A percentile compares a stretch with the other conserved stretches of the same genome.
Evolutionary conservation across 2,113 vertebrate species (phyloP).

Genomic region (Oncorhynchus masou): DNA sequence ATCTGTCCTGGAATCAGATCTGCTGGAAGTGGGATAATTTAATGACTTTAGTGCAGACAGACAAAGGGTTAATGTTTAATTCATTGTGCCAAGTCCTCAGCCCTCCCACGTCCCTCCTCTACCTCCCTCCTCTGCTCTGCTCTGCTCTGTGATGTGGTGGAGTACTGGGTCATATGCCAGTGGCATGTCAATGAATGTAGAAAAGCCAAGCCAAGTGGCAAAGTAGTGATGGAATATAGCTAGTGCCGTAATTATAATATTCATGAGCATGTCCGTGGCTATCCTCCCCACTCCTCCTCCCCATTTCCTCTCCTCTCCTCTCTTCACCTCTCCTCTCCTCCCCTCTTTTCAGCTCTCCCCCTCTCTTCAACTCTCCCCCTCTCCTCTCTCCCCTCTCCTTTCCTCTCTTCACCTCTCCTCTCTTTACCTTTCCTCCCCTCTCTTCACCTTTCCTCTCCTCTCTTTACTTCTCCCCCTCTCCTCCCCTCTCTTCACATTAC

Average conservation of each 20-base stretch:
- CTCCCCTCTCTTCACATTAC: background rate
- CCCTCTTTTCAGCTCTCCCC: slow-evolving; percentile 3
- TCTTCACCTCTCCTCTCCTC: background rate
- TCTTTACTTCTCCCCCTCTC: no score
- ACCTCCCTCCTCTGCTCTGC: background rate
- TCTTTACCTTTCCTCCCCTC: no score
- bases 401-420: background rate
- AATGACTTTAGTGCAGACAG: slow-evolving; percentile 1
- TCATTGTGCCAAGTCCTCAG: background rate
- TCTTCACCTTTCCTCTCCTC: no score
- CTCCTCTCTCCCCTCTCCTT: background rate
- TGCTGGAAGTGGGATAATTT: slow-evolving; percentile 9
- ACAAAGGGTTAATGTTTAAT: slow-evolving; percentile 36
- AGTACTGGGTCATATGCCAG: slow-evolving; percentile 11
- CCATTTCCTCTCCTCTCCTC: background rate
- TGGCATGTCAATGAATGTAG: slow-evolving; percentile 31
- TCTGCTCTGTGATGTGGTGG: background rate
- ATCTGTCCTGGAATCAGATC: slow-evolving; percentile 12
- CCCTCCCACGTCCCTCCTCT: background rate
- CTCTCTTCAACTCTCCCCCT: background rate
- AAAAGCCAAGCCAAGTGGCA: slow-evolving; percentile 25
- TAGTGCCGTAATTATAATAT: slow-evolving; percentile 55
- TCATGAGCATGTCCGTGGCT: slow-evolving; percentile 44
- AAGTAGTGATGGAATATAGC: slow-evolving; percentile 39
- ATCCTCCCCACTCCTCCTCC: slow-evolving; percentile 9